Conservation (phyloP, 2,113 vertebrate species). For the Perccottus glenii region DNA sequence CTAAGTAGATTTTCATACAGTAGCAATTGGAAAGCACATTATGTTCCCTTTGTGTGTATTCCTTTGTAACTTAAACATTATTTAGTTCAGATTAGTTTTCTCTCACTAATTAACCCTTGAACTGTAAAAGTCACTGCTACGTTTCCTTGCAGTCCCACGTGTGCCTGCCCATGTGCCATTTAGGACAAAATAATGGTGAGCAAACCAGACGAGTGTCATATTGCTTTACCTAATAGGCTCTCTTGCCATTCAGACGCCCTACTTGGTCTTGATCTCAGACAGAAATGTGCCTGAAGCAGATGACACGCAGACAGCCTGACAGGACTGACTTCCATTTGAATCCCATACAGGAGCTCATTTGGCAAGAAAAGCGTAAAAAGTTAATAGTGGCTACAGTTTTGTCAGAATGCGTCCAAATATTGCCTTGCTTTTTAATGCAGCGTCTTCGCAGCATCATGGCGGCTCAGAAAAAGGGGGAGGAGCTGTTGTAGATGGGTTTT, state of each 20-base stretch:
- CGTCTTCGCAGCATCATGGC: not conserved
- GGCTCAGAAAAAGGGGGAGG: constrained; percentile 12
- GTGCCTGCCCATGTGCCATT: constrained; percentile 20
- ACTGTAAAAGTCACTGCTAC: not conserved
- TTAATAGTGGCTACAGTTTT: not conserved
- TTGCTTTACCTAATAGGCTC: constrained; percentile 54
- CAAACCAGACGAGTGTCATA: constrained; percentile 42
- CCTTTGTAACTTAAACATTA: constrained; percentile 19
- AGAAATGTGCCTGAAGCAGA: constrained; percentile 35
- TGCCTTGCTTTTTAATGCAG: not conserved
- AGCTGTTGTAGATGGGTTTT: constrained; percentile 14
- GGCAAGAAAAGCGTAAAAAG: not conserved
- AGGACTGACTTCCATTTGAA: not conserved
- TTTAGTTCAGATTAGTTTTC: constrained; percentile 53
- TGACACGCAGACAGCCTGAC: constrained; percentile 5
- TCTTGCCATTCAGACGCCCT: constrained; percentile 47
- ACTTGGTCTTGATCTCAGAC: constrained; percentile 42
- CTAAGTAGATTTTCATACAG: not conserved
- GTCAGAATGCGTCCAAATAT: not conserved
- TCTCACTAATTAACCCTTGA: not conserved
- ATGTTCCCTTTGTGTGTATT: constrained; percentile 16
- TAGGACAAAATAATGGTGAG: constrained; percentile 34
- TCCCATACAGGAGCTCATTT: not conserved
- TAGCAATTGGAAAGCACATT: constrained; percentile 27
- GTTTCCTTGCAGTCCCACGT: not conserved